These are phyloP conservation scores for Nansenia antarctica DNA, from an alignment of 2,113 vertebrate genomes.

Conservation along the genomic window DNA sequence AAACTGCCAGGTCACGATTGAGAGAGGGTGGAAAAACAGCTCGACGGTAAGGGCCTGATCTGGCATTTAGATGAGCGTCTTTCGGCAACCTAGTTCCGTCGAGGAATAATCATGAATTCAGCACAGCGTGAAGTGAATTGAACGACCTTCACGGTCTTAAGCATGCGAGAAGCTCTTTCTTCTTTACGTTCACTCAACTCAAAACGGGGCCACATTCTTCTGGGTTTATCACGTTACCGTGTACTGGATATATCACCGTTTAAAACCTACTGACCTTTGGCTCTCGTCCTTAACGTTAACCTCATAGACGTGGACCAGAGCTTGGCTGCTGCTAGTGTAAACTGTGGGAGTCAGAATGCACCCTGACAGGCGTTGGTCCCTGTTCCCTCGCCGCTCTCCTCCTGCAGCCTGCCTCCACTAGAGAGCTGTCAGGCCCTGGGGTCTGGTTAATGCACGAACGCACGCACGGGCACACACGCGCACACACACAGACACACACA, in stretches of 20 bases:
- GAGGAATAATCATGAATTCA: constrained; percentile 24
- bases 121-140: constrained; percentile 16
- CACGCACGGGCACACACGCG: background rate
- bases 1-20: constrained; percentile 49
- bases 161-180: constrained; percentile 2
- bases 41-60: constrained; percentile 41
- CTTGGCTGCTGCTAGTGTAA: constrained; percentile 31
- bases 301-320: constrained; percentile 28
- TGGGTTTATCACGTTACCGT: constrained; percentile 30
- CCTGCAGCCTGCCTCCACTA: constrained; percentile 23
- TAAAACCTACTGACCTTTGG: constrained; percentile 35
- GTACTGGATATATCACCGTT: constrained; percentile 31
- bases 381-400: constrained; percentile 13
- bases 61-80: constrained; percentile 54
- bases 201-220: constrained; percentile 12
- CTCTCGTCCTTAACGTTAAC: constrained; percentile 23
- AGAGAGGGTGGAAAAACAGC: constrained; percentile 36
- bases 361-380: constrained; percentile 33
- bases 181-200: constrained; percentile 20
- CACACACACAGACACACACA: constrained; percentile 18
- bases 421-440: constrained; percentile 35
- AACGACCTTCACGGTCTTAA: constrained; percentile 27
- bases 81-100: constrained; percentile 31
- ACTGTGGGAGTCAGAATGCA: constrained; percentile 31
- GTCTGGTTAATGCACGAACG: constrained; percentile 47